A percentile compares a stretch with the other conserved stretches of the same genome.
phyloP scores from a whole-genome alignment of 2,888 invertebrate species.

The Drosophila pseudotalamancana region DNA sequence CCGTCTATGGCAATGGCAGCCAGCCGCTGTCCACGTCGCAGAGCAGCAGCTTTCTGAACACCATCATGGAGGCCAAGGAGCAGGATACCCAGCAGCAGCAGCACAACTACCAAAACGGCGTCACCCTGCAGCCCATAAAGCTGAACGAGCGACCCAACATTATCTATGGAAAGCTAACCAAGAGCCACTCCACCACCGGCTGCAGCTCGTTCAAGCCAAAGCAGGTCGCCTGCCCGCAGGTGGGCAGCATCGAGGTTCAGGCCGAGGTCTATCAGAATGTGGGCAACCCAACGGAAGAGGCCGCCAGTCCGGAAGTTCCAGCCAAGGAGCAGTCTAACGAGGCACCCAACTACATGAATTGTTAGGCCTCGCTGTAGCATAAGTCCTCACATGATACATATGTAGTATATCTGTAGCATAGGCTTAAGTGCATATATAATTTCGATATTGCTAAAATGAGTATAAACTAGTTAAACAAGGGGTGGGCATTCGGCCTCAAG shows the following conservation, averaged over 20 bases:
- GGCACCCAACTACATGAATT: constrained; percentile 80
- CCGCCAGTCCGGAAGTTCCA: constrained; percentile 15
- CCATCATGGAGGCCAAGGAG: constrained; percentile 84
- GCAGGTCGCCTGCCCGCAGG: constrained; percentile 75
- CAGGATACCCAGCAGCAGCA: constrained; percentile 71
- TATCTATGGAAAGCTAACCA: constrained; percentile 82
- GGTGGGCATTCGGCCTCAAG: constrained; percentile 14
- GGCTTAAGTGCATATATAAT: constrained; percentile 34
- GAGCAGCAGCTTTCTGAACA: constrained; percentile 82
- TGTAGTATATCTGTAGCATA: constrained; percentile 12
- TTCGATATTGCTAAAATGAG: constrained; percentile 72
- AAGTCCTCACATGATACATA: constrained; percentile 21
- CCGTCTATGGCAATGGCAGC: constrained; percentile 80
- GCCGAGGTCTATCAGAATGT: constrained; percentile 83
- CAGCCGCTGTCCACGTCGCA: constrained; percentile 74
- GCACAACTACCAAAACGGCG: constrained; percentile 73
- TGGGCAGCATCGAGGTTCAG: constrained; percentile 75
- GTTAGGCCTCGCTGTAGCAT: constrained; percentile 44
- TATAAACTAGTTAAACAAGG: constrained; percentile 78
- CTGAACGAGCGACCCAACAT: constrained; percentile 82
- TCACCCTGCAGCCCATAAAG: constrained; percentile 83
- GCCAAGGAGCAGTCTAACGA: constrained; percentile 24
- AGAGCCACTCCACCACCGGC: constrained; percentile 69
- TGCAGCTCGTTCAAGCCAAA: constrained; percentile 83
- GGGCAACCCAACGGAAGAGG: constrained; percentile 41